Conservation (phyloP, 1,140 invertebrate genomes). For the Gonatopus flavifemur region DNA sequence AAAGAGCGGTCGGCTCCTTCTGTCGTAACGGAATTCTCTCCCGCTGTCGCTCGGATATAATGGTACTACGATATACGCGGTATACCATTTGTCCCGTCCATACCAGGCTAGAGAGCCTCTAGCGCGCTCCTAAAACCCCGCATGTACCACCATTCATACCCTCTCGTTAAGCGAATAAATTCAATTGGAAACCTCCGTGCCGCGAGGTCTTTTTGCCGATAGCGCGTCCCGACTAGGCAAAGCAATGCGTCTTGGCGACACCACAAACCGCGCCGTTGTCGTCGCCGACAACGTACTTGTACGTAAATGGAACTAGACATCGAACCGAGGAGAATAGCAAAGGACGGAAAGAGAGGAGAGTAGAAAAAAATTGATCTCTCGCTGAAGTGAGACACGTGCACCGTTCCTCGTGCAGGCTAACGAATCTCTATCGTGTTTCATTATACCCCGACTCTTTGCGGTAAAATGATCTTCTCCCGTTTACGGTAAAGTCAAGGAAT, state of each 20-base stretch:
- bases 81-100: constrained; percentile 40
- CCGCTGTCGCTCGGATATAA: constrained; percentile 14
- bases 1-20: constrained; percentile 9
- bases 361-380: too few species aligned
- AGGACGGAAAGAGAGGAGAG: too few species aligned
- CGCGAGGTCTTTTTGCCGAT: constrained; percentile 38
- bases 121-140: too few species aligned
- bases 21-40: constrained; percentile 28
- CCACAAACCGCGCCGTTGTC: constrained; percentile 15
- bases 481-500: too few species aligned
- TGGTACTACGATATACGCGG: constrained; percentile 17
- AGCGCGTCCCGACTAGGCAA: too few species aligned
- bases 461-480: too few species aligned
- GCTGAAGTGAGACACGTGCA: too few species aligned
- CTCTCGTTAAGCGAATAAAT: constrained; percentile 46
- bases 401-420: too few species aligned
- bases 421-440: too few species aligned
- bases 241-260: constrained; percentile 47
- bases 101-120: constrained; percentile 25
- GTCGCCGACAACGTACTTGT: constrained; percentile 18
- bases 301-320: constrained; percentile 19
- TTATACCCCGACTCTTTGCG: too few species aligned
- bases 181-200: constrained; percentile 46
- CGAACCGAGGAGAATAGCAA: too few species aligned
- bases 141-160: too few species aligned